Evolutionary conservation across 2,888 invertebrate species (phyloP).

Genomic region (Dicranocentrus wangi): DNA sequence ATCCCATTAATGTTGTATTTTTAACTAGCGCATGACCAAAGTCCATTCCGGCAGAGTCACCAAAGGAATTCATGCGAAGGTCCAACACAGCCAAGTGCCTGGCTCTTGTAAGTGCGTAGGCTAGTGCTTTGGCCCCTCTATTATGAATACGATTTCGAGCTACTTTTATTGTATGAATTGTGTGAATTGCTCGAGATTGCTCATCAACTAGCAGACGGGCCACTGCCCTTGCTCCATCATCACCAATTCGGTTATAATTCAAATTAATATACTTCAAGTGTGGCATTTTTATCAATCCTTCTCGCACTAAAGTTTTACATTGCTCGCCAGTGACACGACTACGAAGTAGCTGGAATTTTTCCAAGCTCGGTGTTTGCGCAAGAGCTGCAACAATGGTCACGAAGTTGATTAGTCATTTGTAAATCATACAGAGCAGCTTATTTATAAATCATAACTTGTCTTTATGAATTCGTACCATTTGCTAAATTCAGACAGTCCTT

Average conservation of each 20-base stretch:
- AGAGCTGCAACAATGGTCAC: constrained; percentile 59
- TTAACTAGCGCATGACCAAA: constrained; percentile 69
- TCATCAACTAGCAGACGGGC: constrained; percentile 67
- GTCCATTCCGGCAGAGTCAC: constrained; percentile 66
- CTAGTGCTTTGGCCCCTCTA: constrained; percentile 71
- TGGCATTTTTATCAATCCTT: constrained; percentile 69
- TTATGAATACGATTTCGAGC: constrained; percentile 69
- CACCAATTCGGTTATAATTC: constrained; percentile 69
- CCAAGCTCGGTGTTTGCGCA: constrained; percentile 56
- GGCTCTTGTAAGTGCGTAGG: constrained; percentile 67
- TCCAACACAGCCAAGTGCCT: constrained; percentile 63
- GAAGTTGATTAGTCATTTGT: no score
- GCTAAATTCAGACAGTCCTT: constrained; percentile 70
- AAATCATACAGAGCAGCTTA: no score
- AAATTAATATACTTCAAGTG: constrained; percentile 70
- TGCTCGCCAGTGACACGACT: constrained; percentile 70
- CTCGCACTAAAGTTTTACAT: constrained; percentile 69
- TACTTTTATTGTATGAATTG: constrained; percentile 68
- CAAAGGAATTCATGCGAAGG: constrained; percentile 67
- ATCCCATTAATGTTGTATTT: constrained; percentile 55
- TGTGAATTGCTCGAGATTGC: constrained; percentile 58
- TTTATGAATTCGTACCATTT: constrained; percentile 64
- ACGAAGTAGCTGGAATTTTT: constrained; percentile 69
- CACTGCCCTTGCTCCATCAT: constrained; percentile 70
- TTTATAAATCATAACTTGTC: no score